Evolutionary conservation across 2,888 invertebrate species (phyloP).

Genomic region (Slavum lentiscoides): DNA sequence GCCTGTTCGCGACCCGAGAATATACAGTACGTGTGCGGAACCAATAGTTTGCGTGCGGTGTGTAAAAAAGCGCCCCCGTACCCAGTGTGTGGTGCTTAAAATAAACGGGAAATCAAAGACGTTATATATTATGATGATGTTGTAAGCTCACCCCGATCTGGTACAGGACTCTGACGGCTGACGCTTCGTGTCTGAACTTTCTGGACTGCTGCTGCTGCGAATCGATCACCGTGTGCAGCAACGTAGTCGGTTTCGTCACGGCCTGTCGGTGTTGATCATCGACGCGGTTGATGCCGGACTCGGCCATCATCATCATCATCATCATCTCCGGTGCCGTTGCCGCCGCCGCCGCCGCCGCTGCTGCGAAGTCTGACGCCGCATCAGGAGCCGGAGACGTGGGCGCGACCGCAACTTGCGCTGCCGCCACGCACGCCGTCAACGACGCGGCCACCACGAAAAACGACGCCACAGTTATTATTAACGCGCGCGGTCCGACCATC

Average conservation of each 20-base stretch:
- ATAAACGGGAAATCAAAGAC: background rate
- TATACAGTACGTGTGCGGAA: no score
- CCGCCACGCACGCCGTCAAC: background rate
- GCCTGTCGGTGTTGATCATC: background rate
- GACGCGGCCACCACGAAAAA: constrained; percentile 1
- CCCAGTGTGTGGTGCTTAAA: constrained; percentile 40
- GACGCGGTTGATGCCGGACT: background rate
- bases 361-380: background rate
- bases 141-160: constrained; percentile 37
- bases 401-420: background rate
- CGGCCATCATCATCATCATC: background rate
- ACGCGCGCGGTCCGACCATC: constrained; percentile 46
- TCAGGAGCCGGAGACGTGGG: no score
- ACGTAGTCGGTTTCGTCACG: background rate
- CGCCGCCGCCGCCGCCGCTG: background rate
- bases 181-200: constrained; percentile 44
- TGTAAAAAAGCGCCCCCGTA: no score
- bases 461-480: constrained; percentile 14
- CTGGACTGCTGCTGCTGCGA: constrained; percentile 23
- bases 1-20: constrained; percentile 43
- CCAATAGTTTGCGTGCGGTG: no score
- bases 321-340: background rate
- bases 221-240: background rate
- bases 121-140: no score
- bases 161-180: constrained; percentile 19